Conservation (phyloP, 2,113 vertebrate genomes). For the Centrocercus urophasianus region DNA sequence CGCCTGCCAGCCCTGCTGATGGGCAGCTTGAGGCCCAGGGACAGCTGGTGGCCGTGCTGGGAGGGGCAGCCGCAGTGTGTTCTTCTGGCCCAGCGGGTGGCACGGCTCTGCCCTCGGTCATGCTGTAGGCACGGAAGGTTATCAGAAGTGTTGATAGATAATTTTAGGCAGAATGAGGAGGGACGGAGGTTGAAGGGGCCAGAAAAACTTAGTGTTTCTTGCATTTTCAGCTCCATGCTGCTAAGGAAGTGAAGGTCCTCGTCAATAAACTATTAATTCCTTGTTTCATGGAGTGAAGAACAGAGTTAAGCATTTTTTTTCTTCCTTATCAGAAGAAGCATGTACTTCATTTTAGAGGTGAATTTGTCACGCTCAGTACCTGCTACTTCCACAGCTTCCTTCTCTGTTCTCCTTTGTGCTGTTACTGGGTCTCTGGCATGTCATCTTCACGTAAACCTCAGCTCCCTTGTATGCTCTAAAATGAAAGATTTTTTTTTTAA, state of each 20-base stretch:
- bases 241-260: not conserved
- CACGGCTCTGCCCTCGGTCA: not conserved
- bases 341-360: not conserved
- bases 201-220: not conserved
- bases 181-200: not conserved
- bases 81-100: not conserved
- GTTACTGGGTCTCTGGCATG: not conserved
- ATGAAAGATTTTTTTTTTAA: not conserved
- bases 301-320: not conserved
- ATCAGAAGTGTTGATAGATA: not conserved
- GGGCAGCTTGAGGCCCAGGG: not conserved
- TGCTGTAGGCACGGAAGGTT: not conserved
- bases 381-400: not conserved
- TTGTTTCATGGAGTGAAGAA: not conserved
- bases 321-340: not conserved
- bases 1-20: not conserved
- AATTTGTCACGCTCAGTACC: not conserved
- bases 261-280: not conserved
- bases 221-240: not conserved
- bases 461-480: not conserved
- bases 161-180: conserved; percentile 2
- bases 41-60: conserved; percentile 1
- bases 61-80: not conserved
- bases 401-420: not conserved
- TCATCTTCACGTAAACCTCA: not conserved